A percentile compares a stretch with the other conserved stretches of the same genome.
Conservation (phyloP, 2,113 vertebrate genomes). For the Chamaetylas fuelleborni region DNA sequence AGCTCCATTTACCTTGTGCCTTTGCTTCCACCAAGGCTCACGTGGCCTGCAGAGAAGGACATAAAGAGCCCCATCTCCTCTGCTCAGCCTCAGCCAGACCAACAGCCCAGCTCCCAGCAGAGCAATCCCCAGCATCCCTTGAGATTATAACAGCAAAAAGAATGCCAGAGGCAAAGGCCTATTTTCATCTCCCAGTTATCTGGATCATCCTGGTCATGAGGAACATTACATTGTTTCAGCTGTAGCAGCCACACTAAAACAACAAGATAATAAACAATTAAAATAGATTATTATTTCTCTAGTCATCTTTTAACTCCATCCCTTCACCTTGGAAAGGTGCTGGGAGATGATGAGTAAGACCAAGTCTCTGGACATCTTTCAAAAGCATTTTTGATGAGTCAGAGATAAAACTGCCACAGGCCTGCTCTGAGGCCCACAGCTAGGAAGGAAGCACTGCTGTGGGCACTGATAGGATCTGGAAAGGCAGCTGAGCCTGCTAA, state of each 20-base stretch:
- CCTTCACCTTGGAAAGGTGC: not conserved
- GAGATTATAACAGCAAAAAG: not conserved
- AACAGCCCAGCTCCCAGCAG: not conserved
- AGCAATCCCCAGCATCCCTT: not conserved
- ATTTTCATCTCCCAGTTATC: not conserved
- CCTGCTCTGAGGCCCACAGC: not conserved
- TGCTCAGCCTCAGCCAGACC: not conserved
- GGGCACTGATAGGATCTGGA: not conserved
- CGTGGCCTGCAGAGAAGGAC: fast-evolving
- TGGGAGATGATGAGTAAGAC: not conserved
- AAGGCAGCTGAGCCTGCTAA: not conserved
- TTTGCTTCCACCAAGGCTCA: not conserved
- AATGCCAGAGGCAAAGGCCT: not conserved
- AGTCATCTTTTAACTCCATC: not conserved
- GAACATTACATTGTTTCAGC: not conserved
- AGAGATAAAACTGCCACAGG: not conserved
- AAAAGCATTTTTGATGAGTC: not conserved
- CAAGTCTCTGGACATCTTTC: not conserved
- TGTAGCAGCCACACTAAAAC: not conserved
- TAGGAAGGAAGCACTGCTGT: not conserved
- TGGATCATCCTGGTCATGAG: not conserved
- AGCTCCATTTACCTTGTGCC: not conserved
- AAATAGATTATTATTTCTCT: not conserved
- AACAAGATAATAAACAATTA: not conserved
- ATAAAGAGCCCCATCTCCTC: not conserved